phyloP scores from a whole-genome alignment of 1,140 invertebrate genomes.

The Parasteatoda tepidariorum region DNA sequence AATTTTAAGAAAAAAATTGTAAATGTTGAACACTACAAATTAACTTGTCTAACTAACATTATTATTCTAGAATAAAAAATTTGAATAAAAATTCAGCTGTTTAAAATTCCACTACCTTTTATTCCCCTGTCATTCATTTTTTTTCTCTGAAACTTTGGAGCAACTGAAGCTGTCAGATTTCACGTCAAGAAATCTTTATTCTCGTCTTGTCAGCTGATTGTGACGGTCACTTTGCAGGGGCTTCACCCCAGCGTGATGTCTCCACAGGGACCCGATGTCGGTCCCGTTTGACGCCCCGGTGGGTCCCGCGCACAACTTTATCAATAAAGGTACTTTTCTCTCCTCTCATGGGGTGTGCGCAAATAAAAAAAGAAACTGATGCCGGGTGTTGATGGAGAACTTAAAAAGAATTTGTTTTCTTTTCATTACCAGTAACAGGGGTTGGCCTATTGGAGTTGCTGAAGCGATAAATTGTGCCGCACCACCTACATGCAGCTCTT shows the following conservation, averaged over 20 bases:
- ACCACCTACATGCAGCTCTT: neutral
- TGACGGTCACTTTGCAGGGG: slow-evolving; percentile 35
- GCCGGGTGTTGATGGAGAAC: slow-evolving; percentile 23
- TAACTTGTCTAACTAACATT: too few species aligned
- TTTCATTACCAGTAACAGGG: slow-evolving; percentile 47
- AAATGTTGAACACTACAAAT: too few species aligned
- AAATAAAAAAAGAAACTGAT: neutral
- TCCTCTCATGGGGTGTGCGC: neutral
- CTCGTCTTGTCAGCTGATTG: slow-evolving; percentile 9
- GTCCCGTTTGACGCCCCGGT: slow-evolving; percentile 9
- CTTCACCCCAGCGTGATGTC: slow-evolving; percentile 12
- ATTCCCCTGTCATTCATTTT: too few species aligned
- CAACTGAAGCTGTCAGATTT: neutral
- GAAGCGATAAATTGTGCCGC: slow-evolving; percentile 28
- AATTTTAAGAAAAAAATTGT: too few species aligned
- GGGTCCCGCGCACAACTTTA: neutral
- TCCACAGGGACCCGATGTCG: slow-evolving; percentile 16
- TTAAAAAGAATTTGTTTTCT: slow-evolving; percentile 53
- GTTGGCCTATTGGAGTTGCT: slow-evolving; percentile 8
- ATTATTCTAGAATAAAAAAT: too few species aligned
- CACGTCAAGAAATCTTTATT: neutral
- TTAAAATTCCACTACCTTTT: too few species aligned
- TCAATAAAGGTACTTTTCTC: slow-evolving; percentile 36
- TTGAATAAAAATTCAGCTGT: too few species aligned
- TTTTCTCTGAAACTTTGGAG: too few species aligned